Percentiles rank a stretch among this genome's conserved stretches.
Evolutionary conservation across 2,888 invertebrate genomes (phyloP).

Genomic region (Teleogryllus oceanicus): DNA sequence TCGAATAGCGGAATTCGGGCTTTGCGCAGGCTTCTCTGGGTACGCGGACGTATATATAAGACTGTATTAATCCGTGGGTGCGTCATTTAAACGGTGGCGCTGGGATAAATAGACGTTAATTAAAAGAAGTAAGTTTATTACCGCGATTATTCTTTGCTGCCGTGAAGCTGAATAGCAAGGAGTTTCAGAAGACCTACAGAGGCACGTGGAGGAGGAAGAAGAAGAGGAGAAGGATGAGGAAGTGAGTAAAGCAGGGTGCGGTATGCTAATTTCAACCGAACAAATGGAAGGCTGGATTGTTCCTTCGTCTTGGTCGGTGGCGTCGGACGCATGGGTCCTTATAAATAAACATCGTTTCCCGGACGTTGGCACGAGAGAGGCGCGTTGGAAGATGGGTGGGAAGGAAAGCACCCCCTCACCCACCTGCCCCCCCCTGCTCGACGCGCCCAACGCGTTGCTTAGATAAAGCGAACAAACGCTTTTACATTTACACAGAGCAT

Average conservation of each 20-base stretch:
- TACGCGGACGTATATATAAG: too few relatives aligned
- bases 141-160: background rate
- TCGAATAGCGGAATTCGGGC: too few relatives aligned
- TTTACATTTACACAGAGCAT: background rate
- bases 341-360: background rate
- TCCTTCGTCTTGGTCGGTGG: background rate
- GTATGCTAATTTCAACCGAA: background rate
- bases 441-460: background rate
- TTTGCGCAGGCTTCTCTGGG: too few relatives aligned
- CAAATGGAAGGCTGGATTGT: background rate
- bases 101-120: conserved; percentile 3
- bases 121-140: background rate
- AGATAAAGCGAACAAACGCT: background rate
- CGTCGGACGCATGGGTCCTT: background rate
- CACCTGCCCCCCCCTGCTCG: background rate
- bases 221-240: too few relatives aligned
- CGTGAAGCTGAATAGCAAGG: background rate
- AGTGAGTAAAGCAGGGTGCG: background rate
- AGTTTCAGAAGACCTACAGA: background rate
- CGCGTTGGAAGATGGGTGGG: too few relatives aligned
- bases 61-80: too few relatives aligned
- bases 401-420: background rate
- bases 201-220: background rate
- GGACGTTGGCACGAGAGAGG: background rate
- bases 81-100: too few relatives aligned